Evolutionary conservation across 2,888 invertebrate species (phyloP), one percentile per base, ranked within the genome.

Genomic region (Thera obeliscata): DNA sequence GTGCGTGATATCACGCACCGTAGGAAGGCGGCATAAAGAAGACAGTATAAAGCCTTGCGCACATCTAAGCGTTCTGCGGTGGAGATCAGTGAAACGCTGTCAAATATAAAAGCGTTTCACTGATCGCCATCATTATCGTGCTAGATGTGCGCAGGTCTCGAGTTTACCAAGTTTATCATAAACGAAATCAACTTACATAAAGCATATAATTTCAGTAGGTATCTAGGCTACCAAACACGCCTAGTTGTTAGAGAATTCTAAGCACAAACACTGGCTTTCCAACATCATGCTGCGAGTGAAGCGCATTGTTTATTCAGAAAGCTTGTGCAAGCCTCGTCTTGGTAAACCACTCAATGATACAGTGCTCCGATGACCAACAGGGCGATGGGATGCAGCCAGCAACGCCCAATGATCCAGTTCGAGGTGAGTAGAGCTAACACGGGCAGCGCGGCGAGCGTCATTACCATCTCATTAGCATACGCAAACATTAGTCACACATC

Each of bases 381-480:
- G 84, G 78, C 74, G 76, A 76, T 75, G 79, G 77, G 76, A 76
- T 74, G 79, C 77, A 79, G 78, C 80, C 46, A 76, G 83, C 82
- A 79, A 81, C 78, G 81, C 80, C 80, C 84, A 85, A 85, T 91
- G 91, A 91, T 92, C 90, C 86, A 91, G 90, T 92, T 90, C 66
- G 60, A 66, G 85, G 83, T 71, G 79, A 76, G 72, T 62, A 67
- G 83, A 83, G 83, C 84, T 82, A 82, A 82, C 82, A 80, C 77
- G 77, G 66, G 54, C 69, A 66, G 66, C 68, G 66, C 69, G 71
- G 74, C 67, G 71, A 67, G 81, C 77, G 78, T 86, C 84, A 92
- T 93, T 93, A 92, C 83, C 93, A 93, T 92, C 81, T 90, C 85
- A 91, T 93, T 91, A 93, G 76, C 93, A 93, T 93, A 91, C 62